These are phyloP conservation scores for Telmatherina bonti DNA, from an alignment of 2,797 vertebrate genomes.

Conservation along the genomic window DNA sequence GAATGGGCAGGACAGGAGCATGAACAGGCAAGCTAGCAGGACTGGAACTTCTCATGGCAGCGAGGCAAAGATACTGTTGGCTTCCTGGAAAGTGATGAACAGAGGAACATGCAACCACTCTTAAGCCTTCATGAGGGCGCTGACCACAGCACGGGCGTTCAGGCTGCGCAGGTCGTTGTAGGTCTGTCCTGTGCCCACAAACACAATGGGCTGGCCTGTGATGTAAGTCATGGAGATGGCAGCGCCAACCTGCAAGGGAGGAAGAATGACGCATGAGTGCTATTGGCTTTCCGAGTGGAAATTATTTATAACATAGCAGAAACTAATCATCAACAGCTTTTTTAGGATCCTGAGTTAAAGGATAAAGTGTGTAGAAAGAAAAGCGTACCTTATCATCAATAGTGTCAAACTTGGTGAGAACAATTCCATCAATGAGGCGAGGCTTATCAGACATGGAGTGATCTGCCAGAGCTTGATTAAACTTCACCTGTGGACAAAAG, in stretches of 20 bases:
- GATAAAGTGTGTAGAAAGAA: not conserved
- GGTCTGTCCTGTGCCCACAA: constrained; percentile 97
- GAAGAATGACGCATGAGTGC: constrained; percentile 22
- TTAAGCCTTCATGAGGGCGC: constrained; percentile 98
- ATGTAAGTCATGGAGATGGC: constrained; percentile 99
- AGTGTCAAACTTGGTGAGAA: constrained; percentile 99
- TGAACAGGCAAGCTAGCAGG: constrained; percentile 49
- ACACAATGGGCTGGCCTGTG: constrained; percentile 98
- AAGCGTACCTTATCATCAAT: constrained; percentile 95
- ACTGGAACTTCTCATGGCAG: constrained; percentile 56
- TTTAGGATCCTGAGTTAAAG: not conserved
- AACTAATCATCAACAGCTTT: not conserved
- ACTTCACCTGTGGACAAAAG: constrained; percentile 89
- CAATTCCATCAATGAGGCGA: constrained; percentile 96
- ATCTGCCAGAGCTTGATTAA: constrained; percentile 98
- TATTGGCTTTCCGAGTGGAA: constrained; percentile 3
- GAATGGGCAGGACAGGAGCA: constrained; percentile 27
- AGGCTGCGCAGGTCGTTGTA: constrained; percentile 99
- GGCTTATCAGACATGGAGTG: constrained; percentile 96
- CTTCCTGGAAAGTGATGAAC: constrained; percentile 43
- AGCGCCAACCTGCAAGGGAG: constrained; percentile 89
- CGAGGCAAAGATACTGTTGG: constrained; percentile 46
- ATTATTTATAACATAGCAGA: constrained; percentile 6
- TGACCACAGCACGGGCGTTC: constrained; percentile 95
- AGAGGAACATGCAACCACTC: constrained; percentile 39